Base-by-base conservation (phyloP, 92 coral and sea anemone genomes). In the Heliopora coerulea region DNA sequence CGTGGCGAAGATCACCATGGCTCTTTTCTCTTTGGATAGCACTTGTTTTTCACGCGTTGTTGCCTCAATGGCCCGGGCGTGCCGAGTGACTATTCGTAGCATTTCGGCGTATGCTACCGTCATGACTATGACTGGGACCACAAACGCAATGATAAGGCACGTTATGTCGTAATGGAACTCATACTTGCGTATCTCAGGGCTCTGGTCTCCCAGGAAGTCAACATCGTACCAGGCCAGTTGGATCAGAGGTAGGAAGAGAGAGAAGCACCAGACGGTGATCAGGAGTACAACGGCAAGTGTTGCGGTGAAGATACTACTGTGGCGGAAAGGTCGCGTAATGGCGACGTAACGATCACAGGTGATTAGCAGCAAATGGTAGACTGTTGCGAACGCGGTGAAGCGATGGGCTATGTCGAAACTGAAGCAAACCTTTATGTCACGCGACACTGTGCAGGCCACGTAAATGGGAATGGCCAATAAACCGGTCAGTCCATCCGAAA, bases 171-270 rank as follows among this genome's bases (percentile, higher is more conserved):
- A 70, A 33, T 54, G 62, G 2, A 70, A 21, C 49, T 52, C 63
- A 32, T 30, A 70, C 12, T 42, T 44, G 9, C 20, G 63, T 1
- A 54, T 54, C 21, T 37, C 44, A 18, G 49, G 23, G 10, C 44
- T 31, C 4, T 18, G 7, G 25, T 49, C 64, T 20, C 32, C 3
- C 3, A 70, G n/a, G 63, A 52, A 30, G 33, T 70, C 40, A 18
- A 58, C 30, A 32, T 70, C 49, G 63, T 70, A 70, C 77, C 77
- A 70, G n/a, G 77, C 48, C 0, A 70, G 64, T 37, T 70, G 77
- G 20, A 70, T 52, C 9, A 70, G 30, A 5, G 77, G 62, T 25
- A 70, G 28, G 35, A 70, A 70, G 15, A 52, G 0, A 2, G 77
- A 34, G 0, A 23, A 17, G 13, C 63, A 37, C 77, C 77, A 70